Base-by-base conservation (phyloP, 2,888 invertebrate species). In the Tetramorium bicarinatum region DNA sequence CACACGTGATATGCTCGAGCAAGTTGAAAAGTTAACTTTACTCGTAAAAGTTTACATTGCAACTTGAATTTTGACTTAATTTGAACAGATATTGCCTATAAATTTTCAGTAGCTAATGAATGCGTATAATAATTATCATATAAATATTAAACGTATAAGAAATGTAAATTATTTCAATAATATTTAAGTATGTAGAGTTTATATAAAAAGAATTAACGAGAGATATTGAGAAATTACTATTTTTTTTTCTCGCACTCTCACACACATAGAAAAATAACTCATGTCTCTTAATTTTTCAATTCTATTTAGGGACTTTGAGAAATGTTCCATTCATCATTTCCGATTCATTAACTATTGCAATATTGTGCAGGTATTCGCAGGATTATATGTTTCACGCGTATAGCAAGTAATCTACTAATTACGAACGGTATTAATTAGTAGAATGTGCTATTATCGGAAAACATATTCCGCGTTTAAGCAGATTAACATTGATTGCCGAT, bases 381-480 rank as follows among this genome's bases (percentile, higher is more conserved):
- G 66, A 82, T 88, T 86, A 84, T 41, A 34, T 71, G 61, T 47
- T 86, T 83, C 82, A 79, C 59, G 18, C 34, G 21, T 38, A 38
- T 38, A 74, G 59, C 74, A 47, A 80, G 74, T 80, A 80, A 79
- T 79, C 75, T 80, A 80, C 59, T 80, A 80, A 80, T 80, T 80
- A 74, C 79, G 38, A 54, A 61, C 25, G 79, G 79, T 80, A 80
- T 80, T 80, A 80, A 80, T 80, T 80, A 80, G 79, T 56, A 72
- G 75, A 80, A 80, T 80, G 79, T 34, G 76, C 80, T 79, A 71
- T 67, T 69, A 85, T 88, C 69, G 81, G 74, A 80, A 79, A 88
- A 74, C 83, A 81, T 76, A 82, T 54, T 67, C 25, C 56, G 59
- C 49, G 74, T 41, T 52, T 75, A 80, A 80, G 74, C 79, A 74